phyloP scores from a whole-genome alignment of 37 sponge, comb jelly and placozoan species.

The Theonella swinhoei region DNA sequence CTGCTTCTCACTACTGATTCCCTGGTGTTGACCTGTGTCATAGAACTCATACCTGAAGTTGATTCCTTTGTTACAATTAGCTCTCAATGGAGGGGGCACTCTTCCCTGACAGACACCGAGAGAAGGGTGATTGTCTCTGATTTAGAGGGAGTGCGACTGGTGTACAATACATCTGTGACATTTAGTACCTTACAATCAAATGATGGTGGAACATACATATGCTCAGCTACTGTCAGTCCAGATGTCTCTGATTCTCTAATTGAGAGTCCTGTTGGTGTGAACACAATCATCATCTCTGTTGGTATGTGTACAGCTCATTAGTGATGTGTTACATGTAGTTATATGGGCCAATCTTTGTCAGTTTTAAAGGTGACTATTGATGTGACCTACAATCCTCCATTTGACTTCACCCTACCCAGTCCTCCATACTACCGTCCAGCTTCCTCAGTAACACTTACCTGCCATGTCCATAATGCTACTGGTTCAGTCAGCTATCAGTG shows the following conservation, averaged over 20 bases:
- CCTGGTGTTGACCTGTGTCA: slow-evolving; percentile 13
- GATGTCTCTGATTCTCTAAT: neutral
- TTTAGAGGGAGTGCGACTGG: neutral
- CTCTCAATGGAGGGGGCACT: neutral
- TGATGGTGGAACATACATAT: neutral
- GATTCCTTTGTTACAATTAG: neutral
- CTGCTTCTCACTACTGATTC: neutral
- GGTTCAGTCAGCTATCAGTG: slow-evolving; percentile 8
- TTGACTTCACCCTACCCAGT: neutral
- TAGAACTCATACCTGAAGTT: slow-evolving; percentile 4
- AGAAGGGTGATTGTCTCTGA: neutral
- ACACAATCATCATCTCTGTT: neutral
- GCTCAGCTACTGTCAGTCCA: neutral
- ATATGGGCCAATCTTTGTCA: no score
- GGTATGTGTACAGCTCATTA: no score
- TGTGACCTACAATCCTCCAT: slow-evolving; percentile 13
- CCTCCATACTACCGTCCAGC: slow-evolving; percentile 29
- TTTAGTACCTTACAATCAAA: neutral
- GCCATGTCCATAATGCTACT: neutral
- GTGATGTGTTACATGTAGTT: no score
- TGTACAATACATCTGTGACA: neutral
- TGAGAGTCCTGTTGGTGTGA: neutral
- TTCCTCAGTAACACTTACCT: slow-evolving; percentile 12
- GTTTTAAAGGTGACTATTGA: slow-evolving; percentile 9
- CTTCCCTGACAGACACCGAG: neutral